A percentile compares a stretch with the other conserved stretches of the same genome.
phyloP scores from a whole-genome alignment of 2,113 vertebrate species.

The Danio rerio region DNA sequence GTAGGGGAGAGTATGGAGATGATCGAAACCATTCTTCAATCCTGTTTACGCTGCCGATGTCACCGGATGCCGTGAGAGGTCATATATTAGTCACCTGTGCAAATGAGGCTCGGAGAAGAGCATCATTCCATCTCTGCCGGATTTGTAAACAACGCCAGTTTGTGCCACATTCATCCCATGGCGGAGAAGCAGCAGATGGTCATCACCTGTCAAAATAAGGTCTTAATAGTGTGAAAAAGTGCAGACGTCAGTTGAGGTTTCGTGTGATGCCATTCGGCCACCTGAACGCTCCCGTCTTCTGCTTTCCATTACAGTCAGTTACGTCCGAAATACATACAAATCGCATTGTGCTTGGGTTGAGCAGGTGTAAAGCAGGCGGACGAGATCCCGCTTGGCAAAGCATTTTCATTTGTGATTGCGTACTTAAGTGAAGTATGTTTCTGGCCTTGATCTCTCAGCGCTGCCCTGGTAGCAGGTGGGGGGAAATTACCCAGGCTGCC shows the following conservation, averaged over 20 bases:
- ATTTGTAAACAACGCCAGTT: slow-evolving; percentile 53
- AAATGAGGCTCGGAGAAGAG: slow-evolving; percentile 39
- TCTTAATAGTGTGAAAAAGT: slow-evolving; percentile 43
- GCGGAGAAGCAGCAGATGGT: slow-evolving; percentile 52
- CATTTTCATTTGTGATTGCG: slow-evolving; percentile 8
- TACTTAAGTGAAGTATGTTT: slow-evolving; percentile 43
- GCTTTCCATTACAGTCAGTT: not conserved
- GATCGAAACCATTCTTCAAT: slow-evolving; percentile 72
- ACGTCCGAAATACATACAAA: not conserved
- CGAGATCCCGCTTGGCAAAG: not conserved
- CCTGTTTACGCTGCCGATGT: slow-evolving; percentile 55
- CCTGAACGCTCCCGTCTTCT: not conserved
- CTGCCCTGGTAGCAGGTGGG: slow-evolving; percentile 71
- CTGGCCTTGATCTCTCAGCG: slow-evolving; percentile 72
- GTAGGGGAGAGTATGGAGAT: slow-evolving; percentile 56
- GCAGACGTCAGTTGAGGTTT: slow-evolving; percentile 17
- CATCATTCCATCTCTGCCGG: slow-evolving; percentile 45
- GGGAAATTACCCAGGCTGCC: slow-evolving; percentile 78
- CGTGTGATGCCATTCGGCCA: not conserved
- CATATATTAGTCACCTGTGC: slow-evolving; percentile 62
- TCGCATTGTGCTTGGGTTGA: not conserved
- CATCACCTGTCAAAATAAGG: slow-evolving; percentile 48
- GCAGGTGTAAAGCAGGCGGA: not conserved
- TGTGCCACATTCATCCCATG: slow-evolving; percentile 50
- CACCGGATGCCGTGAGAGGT: slow-evolving; percentile 63